Evolutionary conservation across 2,113 vertebrate species (phyloP), one percentile per base, ranked within the genome.

Genomic region (Marcusenius ussheri): DNA sequence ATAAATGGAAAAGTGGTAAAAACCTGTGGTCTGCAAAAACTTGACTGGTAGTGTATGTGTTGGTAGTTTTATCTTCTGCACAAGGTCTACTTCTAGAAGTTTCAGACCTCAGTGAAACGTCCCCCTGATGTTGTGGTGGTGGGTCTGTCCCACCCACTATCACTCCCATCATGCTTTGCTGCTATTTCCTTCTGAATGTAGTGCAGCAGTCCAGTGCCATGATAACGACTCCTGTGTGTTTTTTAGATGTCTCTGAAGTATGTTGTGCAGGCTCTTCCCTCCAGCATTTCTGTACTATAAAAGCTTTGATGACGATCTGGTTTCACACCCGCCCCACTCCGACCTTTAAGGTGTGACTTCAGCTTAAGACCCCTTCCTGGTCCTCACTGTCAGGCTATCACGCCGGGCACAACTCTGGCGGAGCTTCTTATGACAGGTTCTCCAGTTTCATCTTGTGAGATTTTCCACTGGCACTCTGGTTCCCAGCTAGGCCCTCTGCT

Each of bases 241-340:
- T 91, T 95, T 95, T 51, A 94, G 94, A 93, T 93, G 95, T 95
- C 92, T 70, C 94, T 94, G 53, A 91, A 93, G 90, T 92, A 90
- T 92, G 46, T 93, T 89, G 92, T 58, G 88, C 88, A 42, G 8
- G 49, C 47, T 90, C 83, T 89, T 91, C 51, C 74, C 46, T 7
- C 7, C 46, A 35, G 47, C 45, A 27, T 47, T n/a, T 86, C 21
- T 3, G 17, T 62, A 62, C n/a, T 9, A 46, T 51, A 50, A 51
- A 27, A 39, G 31, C 85, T 31, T 53, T 35, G 10, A 87, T 50
- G 85, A 87, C 56, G 47, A 31, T 47, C 9, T 66, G n/a, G 58
- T 27, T 66, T 66, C 58, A 27, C 8, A 2, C 10, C 2, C n/a
- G 31, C 49, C 70, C 31, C 74, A 10, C 4, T 31, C 31, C 15